Percentiles rank a stretch among this genome's conserved stretches.
Conservation (phyloP, 1,140 invertebrate genomes). For the Anagrus nilaparvatae region DNA sequence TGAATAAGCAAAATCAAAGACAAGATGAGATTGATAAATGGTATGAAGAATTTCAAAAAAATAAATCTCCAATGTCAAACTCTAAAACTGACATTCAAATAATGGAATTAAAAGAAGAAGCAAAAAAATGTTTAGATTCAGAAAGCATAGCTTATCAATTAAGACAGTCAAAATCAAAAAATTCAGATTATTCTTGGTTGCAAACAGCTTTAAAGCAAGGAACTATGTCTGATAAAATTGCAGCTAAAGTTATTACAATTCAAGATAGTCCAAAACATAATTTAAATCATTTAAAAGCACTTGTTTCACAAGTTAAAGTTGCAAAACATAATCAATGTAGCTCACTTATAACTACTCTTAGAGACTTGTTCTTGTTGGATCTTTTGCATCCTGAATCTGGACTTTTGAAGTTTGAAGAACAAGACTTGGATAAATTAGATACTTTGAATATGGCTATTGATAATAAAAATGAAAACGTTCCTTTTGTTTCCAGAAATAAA, state of each 20-base stretch:
- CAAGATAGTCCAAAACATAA: constrained; percentile 80
- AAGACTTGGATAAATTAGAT: constrained; percentile 45
- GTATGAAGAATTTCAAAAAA: constrained; percentile 30
- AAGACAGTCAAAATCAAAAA: constrained; percentile 28
- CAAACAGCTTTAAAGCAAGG: constrained; percentile 70
- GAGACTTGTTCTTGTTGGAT: constrained; percentile 67
- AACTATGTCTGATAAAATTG: constrained; percentile 75
- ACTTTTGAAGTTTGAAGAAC: constrained; percentile 62
- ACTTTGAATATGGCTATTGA: constrained; percentile 34
- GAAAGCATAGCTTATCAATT: constrained; percentile 50
- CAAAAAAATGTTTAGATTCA: constrained; percentile 48
- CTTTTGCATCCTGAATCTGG: constrained; percentile 64
- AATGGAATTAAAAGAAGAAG: constrained; percentile 48
- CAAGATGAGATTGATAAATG: constrained; percentile 30
- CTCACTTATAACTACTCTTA: constrained; percentile 58
- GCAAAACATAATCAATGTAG: constrained; percentile 71
- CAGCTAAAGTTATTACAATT: constrained; percentile 70
- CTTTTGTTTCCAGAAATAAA: constrained; percentile 36
- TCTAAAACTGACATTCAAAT: constrained; percentile 39
- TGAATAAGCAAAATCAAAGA: too few species aligned
- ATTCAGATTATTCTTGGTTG: constrained; percentile 56
- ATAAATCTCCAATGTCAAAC: constrained; percentile 19
- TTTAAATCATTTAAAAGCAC: constrained; percentile 54
- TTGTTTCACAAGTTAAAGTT: constrained; percentile 71
- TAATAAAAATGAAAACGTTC: constrained; percentile 35